Conservation (phyloP, 2,113 vertebrate species). For the Sylvia atricapilla region DNA sequence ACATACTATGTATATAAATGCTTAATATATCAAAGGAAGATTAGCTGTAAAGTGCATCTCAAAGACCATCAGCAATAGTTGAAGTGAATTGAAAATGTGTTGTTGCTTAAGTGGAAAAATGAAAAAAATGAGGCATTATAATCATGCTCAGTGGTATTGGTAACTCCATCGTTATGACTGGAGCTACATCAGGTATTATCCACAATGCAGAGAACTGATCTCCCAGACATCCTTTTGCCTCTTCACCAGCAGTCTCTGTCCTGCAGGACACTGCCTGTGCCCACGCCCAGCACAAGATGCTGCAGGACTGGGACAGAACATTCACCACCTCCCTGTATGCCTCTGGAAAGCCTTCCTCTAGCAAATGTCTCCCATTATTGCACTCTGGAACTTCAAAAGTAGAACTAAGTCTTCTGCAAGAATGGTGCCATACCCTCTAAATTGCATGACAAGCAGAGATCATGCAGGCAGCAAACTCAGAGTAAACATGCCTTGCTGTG, state of each 20-base stretch:
- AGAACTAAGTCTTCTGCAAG: not conserved
- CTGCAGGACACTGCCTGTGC: not conserved
- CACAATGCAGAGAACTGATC: not conserved
- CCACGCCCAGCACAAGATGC: not conserved
- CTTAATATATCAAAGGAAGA: not conserved
- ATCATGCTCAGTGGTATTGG: not conserved
- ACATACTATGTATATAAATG: not conserved
- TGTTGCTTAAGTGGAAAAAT: not conserved
- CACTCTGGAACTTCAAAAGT: not conserved
- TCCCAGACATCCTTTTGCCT: not conserved
- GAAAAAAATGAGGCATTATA: not conserved
- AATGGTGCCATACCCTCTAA: not conserved
- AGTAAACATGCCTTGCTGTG: not conserved
- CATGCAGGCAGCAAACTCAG: not conserved
- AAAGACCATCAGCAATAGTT: not conserved
- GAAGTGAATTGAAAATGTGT: not conserved
- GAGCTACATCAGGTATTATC: not conserved
- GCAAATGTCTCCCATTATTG: not conserved
- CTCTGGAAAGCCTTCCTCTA: constrained; percentile 36
- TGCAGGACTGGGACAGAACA: not conserved
- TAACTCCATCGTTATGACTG: not conserved
- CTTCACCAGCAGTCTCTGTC: not conserved
- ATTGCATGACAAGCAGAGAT: not conserved
- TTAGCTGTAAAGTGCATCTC: not conserved
- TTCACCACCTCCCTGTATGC: not conserved